A percentile compares a stretch with the other conserved stretches of the same genome.
Evolutionary conservation across 23 tunicate genomes (phyloP).

Genomic region (Pegea sp.): DNA sequence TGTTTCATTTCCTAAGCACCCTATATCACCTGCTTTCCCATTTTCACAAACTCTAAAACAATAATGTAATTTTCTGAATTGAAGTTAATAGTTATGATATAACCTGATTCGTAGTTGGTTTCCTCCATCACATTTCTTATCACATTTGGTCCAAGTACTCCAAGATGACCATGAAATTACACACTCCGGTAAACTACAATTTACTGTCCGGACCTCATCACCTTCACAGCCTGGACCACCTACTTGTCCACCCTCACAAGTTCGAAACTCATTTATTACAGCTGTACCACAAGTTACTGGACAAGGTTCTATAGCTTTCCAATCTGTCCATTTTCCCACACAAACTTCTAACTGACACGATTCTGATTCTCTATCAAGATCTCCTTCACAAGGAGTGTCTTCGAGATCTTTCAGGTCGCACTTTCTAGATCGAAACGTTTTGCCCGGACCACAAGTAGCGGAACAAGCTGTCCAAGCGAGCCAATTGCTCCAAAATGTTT

Average conservation of each 20-base stretch:
- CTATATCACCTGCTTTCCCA: too few species aligned
- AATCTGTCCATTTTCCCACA: slow-evolving; percentile 4
- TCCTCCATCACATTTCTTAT: slow-evolving; percentile 10
- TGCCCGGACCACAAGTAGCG: slow-evolving; percentile 4
- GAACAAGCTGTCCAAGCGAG: slow-evolving; percentile 7
- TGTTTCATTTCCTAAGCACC: too few species aligned
- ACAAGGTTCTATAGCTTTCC: slow-evolving; percentile 5
- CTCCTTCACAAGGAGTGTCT: background rate
- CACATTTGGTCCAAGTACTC: slow-evolving; percentile 11
- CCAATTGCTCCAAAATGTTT: slow-evolving; percentile 22
- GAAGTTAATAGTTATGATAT: too few species aligned
- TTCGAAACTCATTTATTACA: background rate
- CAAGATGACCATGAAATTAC: slow-evolving; percentile 4
- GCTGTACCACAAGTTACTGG: slow-evolving; percentile 9
- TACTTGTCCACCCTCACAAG: slow-evolving; percentile 5
- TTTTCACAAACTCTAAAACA: too few species aligned
- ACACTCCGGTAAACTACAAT: slow-evolving; percentile 8
- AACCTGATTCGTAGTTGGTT: background rate
- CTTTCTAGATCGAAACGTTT: slow-evolving; percentile 4
- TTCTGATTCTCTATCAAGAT: background rate
- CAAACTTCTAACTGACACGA: slow-evolving; percentile 1
- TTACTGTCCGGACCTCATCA: background rate
- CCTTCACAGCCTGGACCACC: slow-evolving; percentile 20
- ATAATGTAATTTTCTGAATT: too few species aligned
- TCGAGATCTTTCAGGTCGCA: too few species aligned